phyloP scores from a whole-genome alignment of 2,888 invertebrate genomes.

The Synergus laeviventris region DNA sequence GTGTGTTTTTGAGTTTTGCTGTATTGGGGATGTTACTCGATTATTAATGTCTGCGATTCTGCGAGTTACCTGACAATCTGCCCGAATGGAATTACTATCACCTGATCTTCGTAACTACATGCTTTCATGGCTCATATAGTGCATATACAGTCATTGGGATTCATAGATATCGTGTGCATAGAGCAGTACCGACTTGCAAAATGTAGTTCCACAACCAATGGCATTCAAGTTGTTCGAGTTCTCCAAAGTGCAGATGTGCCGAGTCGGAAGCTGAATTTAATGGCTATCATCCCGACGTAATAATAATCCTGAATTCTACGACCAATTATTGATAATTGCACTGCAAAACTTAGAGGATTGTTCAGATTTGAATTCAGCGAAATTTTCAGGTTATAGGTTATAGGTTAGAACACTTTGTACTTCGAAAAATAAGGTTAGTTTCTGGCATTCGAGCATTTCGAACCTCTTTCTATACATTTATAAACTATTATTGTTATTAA shows the following conservation, averaged over 20 bases:
- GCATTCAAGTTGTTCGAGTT: background rate
- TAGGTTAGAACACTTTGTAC: background rate
- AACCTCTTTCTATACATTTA: background rate
- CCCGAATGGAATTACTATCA: constrained; percentile 54
- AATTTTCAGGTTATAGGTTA: background rate
- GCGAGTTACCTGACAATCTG: constrained; percentile 51
- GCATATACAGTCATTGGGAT: background rate
- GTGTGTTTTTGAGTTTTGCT: background rate
- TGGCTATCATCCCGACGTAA: constrained; percentile 7
- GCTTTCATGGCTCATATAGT: background rate
- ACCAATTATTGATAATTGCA: constrained; percentile 28
- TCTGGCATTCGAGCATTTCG: background rate
- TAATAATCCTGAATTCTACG: constrained; percentile 22
- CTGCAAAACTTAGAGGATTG: background rate
- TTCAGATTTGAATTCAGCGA: background rate
- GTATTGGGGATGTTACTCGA: background rate
- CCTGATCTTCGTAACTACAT: constrained; percentile 40
- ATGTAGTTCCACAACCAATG: background rate
- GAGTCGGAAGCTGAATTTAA: constrained; percentile 22
- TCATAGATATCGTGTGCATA: background rate
- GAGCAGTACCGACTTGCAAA: background rate
- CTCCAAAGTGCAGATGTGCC: background rate
- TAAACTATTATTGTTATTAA: background rate
- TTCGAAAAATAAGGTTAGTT: background rate
- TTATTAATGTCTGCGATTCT: background rate